Evolutionary conservation across 2,888 invertebrate species (phyloP).

Genomic region (Orchestes rusci): DNA sequence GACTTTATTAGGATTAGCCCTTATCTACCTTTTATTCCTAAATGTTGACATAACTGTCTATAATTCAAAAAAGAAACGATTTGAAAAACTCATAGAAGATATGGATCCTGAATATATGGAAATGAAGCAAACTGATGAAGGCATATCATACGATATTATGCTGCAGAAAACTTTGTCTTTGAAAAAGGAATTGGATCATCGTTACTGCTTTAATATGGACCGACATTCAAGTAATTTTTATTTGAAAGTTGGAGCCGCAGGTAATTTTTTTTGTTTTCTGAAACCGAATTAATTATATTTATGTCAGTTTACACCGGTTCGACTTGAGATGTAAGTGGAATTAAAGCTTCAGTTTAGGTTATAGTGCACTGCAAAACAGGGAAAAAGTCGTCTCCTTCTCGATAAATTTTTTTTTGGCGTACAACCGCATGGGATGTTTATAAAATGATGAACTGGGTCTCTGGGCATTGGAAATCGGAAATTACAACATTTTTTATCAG

Average conservation of each 20-base stretch:
- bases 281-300: too few species aligned
- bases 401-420: too few species aligned
- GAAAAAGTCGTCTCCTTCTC: too few species aligned
- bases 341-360: too few species aligned
- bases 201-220: conserved; percentile 60
- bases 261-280: too few species aligned
- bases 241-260: conserved; percentile 65
- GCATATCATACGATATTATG: conserved; percentile 37
- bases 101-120: conserved; percentile 31
- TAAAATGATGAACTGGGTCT: too few species aligned
- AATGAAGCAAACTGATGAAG: conserved; percentile 32
- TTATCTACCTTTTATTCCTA: conserved; percentile 55
- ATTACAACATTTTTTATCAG: too few species aligned
- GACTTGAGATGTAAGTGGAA: too few species aligned
- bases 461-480: too few species aligned
- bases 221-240: conserved; percentile 68
- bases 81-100: conserved; percentile 31
- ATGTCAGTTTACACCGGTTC: too few species aligned
- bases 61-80: conserved; percentile 45
- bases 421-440: too few species aligned
- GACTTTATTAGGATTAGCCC: conserved; percentile 50
- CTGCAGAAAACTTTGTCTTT: conserved; percentile 39
- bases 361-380: too few species aligned
- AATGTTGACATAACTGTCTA: conserved; percentile 57
- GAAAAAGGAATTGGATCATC: conserved; percentile 47